These are phyloP conservation scores for Listronotus bonariensis DNA, from an alignment of 1,140 invertebrate species.

Conservation along the genomic window DNA sequence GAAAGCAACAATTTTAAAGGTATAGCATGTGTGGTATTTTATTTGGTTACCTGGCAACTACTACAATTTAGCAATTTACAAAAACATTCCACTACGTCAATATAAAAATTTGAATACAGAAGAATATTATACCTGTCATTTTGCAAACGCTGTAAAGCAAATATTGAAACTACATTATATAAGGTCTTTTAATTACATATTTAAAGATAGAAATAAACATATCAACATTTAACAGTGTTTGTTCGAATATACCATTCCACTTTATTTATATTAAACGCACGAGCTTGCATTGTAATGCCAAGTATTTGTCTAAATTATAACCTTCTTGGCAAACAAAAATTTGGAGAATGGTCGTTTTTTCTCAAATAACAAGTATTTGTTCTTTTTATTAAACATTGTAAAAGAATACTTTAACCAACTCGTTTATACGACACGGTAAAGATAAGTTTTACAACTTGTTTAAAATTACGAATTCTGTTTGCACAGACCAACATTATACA, in stretches of 20 bases:
- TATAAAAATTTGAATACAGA: not conserved
- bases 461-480: constrained; percentile 32
- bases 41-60: no score
- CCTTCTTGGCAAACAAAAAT: constrained; percentile 17
- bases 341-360: constrained; percentile 29
- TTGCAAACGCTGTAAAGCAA: not conserved
- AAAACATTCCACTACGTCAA: constrained; percentile 10
- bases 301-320: constrained; percentile 11
- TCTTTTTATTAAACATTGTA: constrained; percentile 34
- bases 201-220: constrained; percentile 13
- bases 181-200: constrained; percentile 24
- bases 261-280: constrained; percentile 12
- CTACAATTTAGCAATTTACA: not conserved
- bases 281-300: constrained; percentile 30
- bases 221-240: constrained; percentile 4
- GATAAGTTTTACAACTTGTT: constrained; percentile 29
- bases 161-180: constrained; percentile 8
- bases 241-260: constrained; percentile 10
- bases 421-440: constrained; percentile 21
- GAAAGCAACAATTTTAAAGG: no score
- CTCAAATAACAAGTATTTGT: constrained; percentile 31
- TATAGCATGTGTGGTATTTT: no score
- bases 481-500: constrained; percentile 23
- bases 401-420: constrained; percentile 28
- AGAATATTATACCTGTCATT: constrained; percentile 4